Evolutionary conservation across 1,140 invertebrate species (phyloP), one percentile per base, ranked within the genome.

Genomic region (Scaptomyza pallida): DNA sequence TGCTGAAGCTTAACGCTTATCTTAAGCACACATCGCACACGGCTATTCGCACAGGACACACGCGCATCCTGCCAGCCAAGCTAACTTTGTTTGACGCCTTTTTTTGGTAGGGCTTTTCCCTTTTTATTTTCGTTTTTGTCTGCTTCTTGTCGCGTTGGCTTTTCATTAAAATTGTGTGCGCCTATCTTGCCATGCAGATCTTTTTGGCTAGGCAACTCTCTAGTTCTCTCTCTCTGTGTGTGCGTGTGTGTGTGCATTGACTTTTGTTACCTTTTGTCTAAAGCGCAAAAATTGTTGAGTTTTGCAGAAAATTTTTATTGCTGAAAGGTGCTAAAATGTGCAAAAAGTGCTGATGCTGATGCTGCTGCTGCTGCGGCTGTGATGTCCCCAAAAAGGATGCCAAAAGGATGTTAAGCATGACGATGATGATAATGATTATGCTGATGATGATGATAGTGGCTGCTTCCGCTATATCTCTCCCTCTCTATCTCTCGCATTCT

Each of bases 311-410:
- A 37, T 37, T 86, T 86, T 86, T 86, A 86, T 86, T 86, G 81
- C 81, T 86, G 81, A 86, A 86, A 86, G 81, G 81, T 86, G 81
- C 81, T 86, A 86, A 86, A 86, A 86, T 81, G 26, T 30, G 77
- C 52, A 43, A 86, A 82, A 86, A 88, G 77, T 86, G 81, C 81
- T 86, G 81, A 86, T 86, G 79, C 47, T n/a, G n/a, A n/a, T 86
- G 81, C 81, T 86, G 81, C 86, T 86, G 79, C 47, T 86, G 81
- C 81, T 86, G 81, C 86, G 86, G 79, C 47, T 55, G 43, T 26
- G 59, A 37, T 41, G 33, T n/a, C 12, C 5, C 33, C n/a, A n/a
- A 15, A 16, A 37, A 30, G 16, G 37, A 88, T 75, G 69, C 37
- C 21, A 77, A 82, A 82, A 88, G 73, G 82, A 86, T 86, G 75